Evolutionary conservation across 2,888 invertebrate species (phyloP), one percentile per base, ranked within the genome.

Genomic region (Drosophila bunnanda): DNA sequence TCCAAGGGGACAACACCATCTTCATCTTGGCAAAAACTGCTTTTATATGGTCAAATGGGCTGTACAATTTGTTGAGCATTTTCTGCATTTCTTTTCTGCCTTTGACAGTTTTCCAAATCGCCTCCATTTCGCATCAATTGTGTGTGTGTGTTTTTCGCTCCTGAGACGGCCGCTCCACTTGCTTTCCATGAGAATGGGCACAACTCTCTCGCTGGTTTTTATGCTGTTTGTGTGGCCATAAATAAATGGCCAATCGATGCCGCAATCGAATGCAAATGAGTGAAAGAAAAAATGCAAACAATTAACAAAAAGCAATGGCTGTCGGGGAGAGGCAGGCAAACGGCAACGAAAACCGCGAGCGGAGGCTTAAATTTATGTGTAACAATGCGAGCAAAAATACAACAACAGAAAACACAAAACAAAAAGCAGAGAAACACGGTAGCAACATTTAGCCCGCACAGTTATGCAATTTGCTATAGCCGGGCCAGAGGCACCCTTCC

Each of bases 261-360:
- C 75, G 83, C 88, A 88, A 84, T 85, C 68, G 56, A 79, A 84
- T 85, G 82, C 77, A 82, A 82, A 85, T 79, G 57, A 82, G 85
- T 72, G 82, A 77, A 82, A 78, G 80, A 68, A 78, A 77, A 88
- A 84, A 75, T 75, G 68, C 81, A 75, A 73, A 84, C 76, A 84
- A 78, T 77, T 81, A 87, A 64, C 72, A 43, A 22, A 50, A 53
- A 64, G 60, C 53, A 20, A 22, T 44, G 54, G 56, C 68, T 68
- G 59, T 32, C 57, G 54, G 25, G 50, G 68, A 60, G 36, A 50
- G 50, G 55, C 50, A 66, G 67, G 53, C 66, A 74, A 64, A 66
- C 66, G 66, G 66, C 54, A 67, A 67, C 66, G 32, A 66, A 46
- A 65, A 73, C 60, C 58, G 60, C 60, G 38, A 61, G 69, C 62